Evolutionary conservation across 2,888 invertebrate genomes (phyloP).

Genomic region (Amaurobius ferox): DNA sequence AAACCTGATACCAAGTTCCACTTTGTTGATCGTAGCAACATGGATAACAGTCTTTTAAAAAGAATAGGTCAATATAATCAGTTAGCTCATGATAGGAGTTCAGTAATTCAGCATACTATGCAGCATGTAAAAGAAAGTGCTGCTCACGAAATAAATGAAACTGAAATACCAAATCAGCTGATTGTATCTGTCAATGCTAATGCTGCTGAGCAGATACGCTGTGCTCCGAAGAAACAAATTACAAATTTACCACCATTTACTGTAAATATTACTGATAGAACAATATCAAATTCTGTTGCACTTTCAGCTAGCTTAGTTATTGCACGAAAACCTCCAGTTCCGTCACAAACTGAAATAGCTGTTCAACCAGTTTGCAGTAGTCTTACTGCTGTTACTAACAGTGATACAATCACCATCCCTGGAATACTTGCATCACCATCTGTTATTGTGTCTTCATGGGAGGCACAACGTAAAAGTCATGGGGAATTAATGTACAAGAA

Average conservation of each 20-base stretch:
- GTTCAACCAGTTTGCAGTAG: neutral
- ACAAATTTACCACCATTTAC: slow-evolving; percentile 10
- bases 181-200: slow-evolving; percentile 22
- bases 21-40: neutral
- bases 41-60: neutral
- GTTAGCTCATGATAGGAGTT: slow-evolving; percentile 25
- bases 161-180: slow-evolving; percentile 22
- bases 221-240: neutral
- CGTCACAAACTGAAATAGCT: neutral
- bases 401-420: neutral
- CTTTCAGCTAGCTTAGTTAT: slow-evolving; percentile 10
- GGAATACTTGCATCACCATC: slow-evolving; percentile 13
- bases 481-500: slow-evolving; percentile 15
- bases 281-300: neutral
- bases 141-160: neutral
- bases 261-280: slow-evolving; percentile 9
- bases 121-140: slow-evolving; percentile 12
- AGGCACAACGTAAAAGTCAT: neutral
- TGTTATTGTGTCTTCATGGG: slow-evolving; percentile 15
- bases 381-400: neutral
- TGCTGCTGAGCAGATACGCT: neutral
- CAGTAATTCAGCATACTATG: slow-evolving; percentile 58
- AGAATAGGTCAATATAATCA: neutral
- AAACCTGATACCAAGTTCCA: neutral
- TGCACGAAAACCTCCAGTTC: neutral